Base-by-base conservation (phyloP, 2,113 vertebrate species). In the Cyprinodon variegatus region DNA sequence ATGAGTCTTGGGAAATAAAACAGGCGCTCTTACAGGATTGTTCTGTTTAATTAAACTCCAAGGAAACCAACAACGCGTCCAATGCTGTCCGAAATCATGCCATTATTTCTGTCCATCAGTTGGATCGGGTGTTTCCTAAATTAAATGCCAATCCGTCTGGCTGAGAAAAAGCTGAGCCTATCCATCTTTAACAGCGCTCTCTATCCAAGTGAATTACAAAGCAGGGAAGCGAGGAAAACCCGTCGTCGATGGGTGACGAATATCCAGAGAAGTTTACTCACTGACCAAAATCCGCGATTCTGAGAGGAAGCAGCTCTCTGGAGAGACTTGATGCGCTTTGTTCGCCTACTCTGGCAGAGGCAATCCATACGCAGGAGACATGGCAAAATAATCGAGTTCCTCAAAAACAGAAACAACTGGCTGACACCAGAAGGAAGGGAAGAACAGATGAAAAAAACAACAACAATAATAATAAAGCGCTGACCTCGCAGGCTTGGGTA, bases 241-340 rank as follows among this genome's bases (percentile, higher is more conserved):
- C 70, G 38, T 36, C 43, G 40, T 62, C 69, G 65, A 50, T 37
- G 76, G 72, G 61, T 70, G 76, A 65, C 37, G 77, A 66, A 78
- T 85, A 87, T 87, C 88, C 89, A 3, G 87, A 68, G 81, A 50
- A 81, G 68, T 37, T 69, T 78, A 89, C 91, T 90, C 75, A 90
- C 87, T 81, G 63, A 78, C 67, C 78, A 46, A 76, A 89, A 90
- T 91, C 91, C 90, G 71, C 64, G 74, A 36, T 83, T 72, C 79
- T 57, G 11, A 83, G 62, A 43, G 61, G 71, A 82, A 76, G 70
- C 72, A 70, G 81, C 81, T 92, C 85, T 87, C 76, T 73, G 88
- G 86, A 78, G 82, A 87, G 82, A 69, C 72, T 76, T 53, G 91
- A 74, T 72, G 83, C 83, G 84, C 83, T 90, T 90, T 89, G 91